These are phyloP conservation scores for Arrhamphus sclerolepis DNA, from an alignment of 2,797 vertebrate species.

Conservation along the genomic window DNA sequence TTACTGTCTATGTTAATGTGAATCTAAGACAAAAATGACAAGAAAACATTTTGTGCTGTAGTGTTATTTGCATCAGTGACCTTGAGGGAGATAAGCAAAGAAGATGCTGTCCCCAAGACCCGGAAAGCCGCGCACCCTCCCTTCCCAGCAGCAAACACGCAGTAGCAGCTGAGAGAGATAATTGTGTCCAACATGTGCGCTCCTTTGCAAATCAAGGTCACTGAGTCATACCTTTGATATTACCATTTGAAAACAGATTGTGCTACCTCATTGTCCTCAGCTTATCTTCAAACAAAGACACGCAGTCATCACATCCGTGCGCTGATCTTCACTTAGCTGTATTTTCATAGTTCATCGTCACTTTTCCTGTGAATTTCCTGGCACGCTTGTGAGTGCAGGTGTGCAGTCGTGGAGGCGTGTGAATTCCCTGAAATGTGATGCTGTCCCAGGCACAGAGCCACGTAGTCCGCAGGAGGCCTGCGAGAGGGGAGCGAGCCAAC, in stretches of 20 bases:
- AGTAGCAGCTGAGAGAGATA: conserved; percentile 11
- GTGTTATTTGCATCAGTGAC: conserved; percentile 32
- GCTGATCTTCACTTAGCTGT: conserved; percentile 10
- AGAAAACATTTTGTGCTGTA: conserved; percentile 22
- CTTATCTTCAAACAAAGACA: conserved; percentile 30
- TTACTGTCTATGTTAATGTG: not conserved
- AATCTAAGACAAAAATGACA: conserved; percentile 4
- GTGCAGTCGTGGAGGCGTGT: conserved; percentile 27
- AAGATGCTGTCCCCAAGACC: conserved; percentile 22
- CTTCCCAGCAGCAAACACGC: conserved; percentile 8
- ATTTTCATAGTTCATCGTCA: conserved; percentile 17
- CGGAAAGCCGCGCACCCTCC: conserved; percentile 14
- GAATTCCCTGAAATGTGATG: conserved; percentile 44
- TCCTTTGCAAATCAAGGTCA: conserved; percentile 43
- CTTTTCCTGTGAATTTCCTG: conserved; percentile 39
- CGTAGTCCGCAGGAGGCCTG: conserved; percentile 49
- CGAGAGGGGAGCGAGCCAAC: conserved; percentile 42
- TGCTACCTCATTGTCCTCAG: conserved; percentile 24
- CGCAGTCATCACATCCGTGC: not conserved
- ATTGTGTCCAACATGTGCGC: conserved; percentile 10
- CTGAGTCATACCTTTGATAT: conserved; percentile 35
- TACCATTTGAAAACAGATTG: conserved; percentile 38
- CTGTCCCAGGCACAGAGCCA: conserved; percentile 54
- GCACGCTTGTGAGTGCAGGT: conserved; percentile 29
- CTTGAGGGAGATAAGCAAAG: conserved; percentile 43